Base-by-base conservation (phyloP, 2,888 invertebrate genomes). In the Andrena fulva region DNA sequence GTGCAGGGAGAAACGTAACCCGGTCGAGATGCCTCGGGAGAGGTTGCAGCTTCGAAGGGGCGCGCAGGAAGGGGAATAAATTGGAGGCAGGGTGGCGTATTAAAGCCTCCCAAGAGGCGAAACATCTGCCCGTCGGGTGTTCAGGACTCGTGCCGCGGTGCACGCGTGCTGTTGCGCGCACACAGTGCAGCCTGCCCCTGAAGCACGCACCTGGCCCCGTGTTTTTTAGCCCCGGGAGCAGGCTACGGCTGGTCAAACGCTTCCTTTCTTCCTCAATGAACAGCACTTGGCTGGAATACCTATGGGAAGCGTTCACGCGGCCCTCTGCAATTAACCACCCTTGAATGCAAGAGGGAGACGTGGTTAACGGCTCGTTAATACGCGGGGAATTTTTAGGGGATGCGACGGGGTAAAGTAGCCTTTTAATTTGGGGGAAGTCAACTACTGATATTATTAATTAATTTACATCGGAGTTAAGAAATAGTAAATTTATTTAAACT, bases 111-210 rank as follows among this genome's bases (percentile, higher is more conserved):
- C 80, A 85, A 75, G 78, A 80, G 77, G 62, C 80, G 77, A 69
- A 88, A 88, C 88, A 88, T 88, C 88, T 88, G 88, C 87, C 76
- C 60, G 80, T 83, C 83, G 77, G 82, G 70, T 86, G 88, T 77
- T 74, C 75, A 50, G 27, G 73, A 84, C 88, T 85, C 88, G 89
- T 88, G 87, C 89, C 85, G 64, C 33, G 75, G 48, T 78, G 80
- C 60, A 79, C 88, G 82, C 85, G 88, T 87, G 84, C 88, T 87
- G 48, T 67, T 73, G 10, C 29, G 5, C 10, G 12, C 29, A 31
- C 50, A 66, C 68, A 27, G 2, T 54, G 8, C 24, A 59, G 59
- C 62, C 68, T 71, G 68, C 72, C 66, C 74, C 54, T 70, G 74
- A 60, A 78, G 60, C 80, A 62, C 67, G 85, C 85, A 87, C 86